Conservation (phyloP, 2,797 vertebrate genomes). For the Acanthopagrus latus region DNA sequence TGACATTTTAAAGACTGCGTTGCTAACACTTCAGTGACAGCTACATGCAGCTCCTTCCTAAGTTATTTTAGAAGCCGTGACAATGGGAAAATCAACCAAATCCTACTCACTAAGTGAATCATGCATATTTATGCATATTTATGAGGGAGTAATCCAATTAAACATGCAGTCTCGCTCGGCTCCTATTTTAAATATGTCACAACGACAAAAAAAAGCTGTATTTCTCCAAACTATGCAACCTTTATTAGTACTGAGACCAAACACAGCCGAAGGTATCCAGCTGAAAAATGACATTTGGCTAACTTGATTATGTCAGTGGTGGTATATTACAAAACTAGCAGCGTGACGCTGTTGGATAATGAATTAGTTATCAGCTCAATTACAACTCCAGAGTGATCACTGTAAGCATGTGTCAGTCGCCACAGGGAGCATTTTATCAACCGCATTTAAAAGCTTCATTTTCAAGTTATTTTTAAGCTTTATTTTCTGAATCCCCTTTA, state of each 20-base stretch:
- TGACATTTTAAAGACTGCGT: constrained; percentile 29
- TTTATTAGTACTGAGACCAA: constrained; percentile 27
- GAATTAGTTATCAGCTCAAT: constrained; percentile 40
- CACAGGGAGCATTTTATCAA: background rate
- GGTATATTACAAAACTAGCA: constrained; percentile 35
- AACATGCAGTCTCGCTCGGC: constrained; percentile 9
- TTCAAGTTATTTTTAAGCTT: background rate
- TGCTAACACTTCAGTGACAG: constrained; percentile 17
- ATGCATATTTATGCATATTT: constrained; percentile 61
- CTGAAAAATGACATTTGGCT: constrained; percentile 43
- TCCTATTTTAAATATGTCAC: constrained; percentile 40
- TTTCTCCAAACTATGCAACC: constrained; percentile 40
- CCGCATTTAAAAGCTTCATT: background rate
- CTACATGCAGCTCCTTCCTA: constrained; percentile 32
- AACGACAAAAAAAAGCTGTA: constrained; percentile 31
- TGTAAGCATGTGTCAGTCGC: background rate
- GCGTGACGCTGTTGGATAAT: background rate
- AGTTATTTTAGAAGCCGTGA: constrained; percentile 47
- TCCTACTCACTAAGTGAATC: constrained; percentile 51
- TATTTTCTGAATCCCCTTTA: too few species aligned
- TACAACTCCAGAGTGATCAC: constrained; percentile 2
- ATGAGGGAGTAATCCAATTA: constrained; percentile 65
- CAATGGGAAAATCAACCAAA: constrained; percentile 41
- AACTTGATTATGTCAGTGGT: constrained; percentile 36
- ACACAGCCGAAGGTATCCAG: constrained; percentile 27